These are phyloP conservation scores for Drosophila niveifrons DNA, from an alignment of 2,888 invertebrate species.

Conservation along the genomic window DNA sequence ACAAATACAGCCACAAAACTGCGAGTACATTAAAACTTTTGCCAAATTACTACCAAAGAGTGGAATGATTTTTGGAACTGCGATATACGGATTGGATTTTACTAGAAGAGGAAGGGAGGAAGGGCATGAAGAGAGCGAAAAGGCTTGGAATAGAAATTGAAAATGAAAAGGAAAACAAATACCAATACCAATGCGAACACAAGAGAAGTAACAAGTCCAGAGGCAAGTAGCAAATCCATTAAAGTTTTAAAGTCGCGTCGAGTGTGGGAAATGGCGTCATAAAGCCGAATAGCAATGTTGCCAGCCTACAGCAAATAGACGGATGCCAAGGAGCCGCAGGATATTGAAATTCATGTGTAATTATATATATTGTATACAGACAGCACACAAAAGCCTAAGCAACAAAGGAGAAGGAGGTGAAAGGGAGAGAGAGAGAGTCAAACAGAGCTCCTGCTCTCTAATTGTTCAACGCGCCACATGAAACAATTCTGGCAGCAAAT, in stretches of 20 bases:
- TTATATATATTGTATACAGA: conserved; percentile 57
- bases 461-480: conserved; percentile 57
- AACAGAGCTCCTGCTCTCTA: conserved; percentile 12
- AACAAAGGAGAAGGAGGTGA: conserved; percentile 16
- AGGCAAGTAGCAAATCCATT: conserved; percentile 34
- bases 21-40: conserved; percentile 75
- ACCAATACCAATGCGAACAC: conserved; percentile 27
- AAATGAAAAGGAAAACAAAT: conserved; percentile 41
- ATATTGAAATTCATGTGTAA: conserved; percentile 80
- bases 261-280: conserved; percentile 47
- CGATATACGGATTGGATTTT: conserved; percentile 15
- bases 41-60: conserved; percentile 47
- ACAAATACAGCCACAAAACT: conserved; percentile 57
- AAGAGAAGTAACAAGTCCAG: conserved; percentile 24
- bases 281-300: conserved; percentile 45
- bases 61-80: conserved; percentile 10
- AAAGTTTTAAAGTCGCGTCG: conserved; percentile 62
- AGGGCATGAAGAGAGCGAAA: conserved; percentile 2
- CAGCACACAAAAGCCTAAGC: conserved; percentile 23
- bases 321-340: conserved; percentile 54
- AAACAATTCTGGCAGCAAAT: conserved; percentile 69
- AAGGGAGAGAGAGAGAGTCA: neutral
- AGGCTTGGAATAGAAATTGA: conserved; percentile 47
- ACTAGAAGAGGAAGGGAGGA: neutral
- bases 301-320: conserved; percentile 31